phyloP scores from a whole-genome alignment of 2,113 vertebrate genomes.

The Channa maculata region DNA sequence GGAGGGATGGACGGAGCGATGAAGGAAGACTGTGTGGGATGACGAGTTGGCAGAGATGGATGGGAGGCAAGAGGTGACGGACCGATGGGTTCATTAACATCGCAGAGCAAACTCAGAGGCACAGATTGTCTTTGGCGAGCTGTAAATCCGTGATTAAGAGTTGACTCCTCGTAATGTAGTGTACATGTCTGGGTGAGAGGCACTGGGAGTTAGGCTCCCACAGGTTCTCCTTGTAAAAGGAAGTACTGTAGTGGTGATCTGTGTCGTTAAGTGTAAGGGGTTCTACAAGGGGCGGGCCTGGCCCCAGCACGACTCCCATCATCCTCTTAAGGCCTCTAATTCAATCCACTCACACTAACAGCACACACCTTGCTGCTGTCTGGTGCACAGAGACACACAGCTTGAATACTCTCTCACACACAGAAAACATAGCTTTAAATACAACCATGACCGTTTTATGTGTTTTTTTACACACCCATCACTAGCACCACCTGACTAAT shows the following conservation, averaged over 20 bases:
- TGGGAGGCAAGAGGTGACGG: constrained; percentile 19
- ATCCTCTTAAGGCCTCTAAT: constrained; percentile 73
- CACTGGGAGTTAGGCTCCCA: constrained; percentile 51
- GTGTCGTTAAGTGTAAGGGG: constrained; percentile 63
- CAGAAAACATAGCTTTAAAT: no score
- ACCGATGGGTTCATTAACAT: constrained; percentile 42
- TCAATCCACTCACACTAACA: constrained; percentile 59
- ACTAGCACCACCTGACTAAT: no score
- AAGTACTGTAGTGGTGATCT: constrained; percentile 30
- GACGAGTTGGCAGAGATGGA: constrained; percentile 48
- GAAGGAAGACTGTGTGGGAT: constrained; percentile 43
- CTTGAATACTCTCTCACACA: no score
- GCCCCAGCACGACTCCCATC: constrained; percentile 60
- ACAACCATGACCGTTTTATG: no score
- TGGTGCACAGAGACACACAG: neutral
- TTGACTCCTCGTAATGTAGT: constrained; percentile 54
- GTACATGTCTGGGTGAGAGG: constrained; percentile 55
- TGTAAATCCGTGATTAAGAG: constrained; percentile 69
- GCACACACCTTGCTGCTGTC: constrained; percentile 45
- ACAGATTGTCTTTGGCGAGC: neutral
- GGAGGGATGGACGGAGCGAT: constrained; percentile 32
- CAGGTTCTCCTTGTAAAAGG: constrained; percentile 35
- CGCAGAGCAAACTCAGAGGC: constrained; percentile 11
- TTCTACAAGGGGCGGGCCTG: constrained; percentile 39
- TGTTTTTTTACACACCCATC: no score